Percentiles rank a stretch among this genome's conserved stretches.
These are phyloP conservation scores for Psittacula echo DNA, from an alignment of 2,797 vertebrate genomes.

Conservation along the genomic window DNA sequence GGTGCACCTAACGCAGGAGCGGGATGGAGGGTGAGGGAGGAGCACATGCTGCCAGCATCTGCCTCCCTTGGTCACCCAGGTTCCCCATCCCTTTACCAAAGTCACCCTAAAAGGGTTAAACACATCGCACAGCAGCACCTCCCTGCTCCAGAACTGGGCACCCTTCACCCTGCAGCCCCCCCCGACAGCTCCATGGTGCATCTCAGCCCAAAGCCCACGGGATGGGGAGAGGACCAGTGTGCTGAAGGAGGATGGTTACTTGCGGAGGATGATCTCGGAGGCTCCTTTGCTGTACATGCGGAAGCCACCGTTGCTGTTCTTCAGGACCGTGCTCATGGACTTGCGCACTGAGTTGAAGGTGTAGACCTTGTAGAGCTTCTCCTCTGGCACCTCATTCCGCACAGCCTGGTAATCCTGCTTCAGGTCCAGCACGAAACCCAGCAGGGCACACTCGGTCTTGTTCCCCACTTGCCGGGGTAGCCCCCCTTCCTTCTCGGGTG, in stretches of 20 bases:
- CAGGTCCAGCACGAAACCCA: slow-evolving; percentile 90
- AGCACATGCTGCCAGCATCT: fast-evolving
- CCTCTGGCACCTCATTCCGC: slow-evolving; percentile 91
- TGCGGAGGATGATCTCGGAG: slow-evolving; percentile 94
- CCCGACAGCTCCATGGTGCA: fast-evolving
- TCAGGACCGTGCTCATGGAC: slow-evolving; percentile 96
- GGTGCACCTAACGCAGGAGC: slow-evolving; percentile 86
- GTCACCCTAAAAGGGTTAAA: neutral
- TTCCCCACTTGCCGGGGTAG: slow-evolving; percentile 95
- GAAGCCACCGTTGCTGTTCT: slow-evolving; percentile 83
- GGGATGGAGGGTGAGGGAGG: neutral
- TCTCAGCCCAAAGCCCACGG: fast-evolving
- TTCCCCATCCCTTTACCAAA: neutral
- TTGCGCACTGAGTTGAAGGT: slow-evolving; percentile 98
- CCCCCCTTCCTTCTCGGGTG: slow-evolving; percentile 94
- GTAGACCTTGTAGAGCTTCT: slow-evolving; percentile 96
- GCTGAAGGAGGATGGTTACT: slow-evolving; percentile 77
- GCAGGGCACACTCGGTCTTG: slow-evolving; percentile 94
- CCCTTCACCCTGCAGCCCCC: neutral
- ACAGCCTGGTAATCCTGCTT: slow-evolving; percentile 95
- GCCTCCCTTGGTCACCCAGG: neutral
- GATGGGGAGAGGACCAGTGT: fast-evolving
- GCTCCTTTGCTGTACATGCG: slow-evolving; percentile 99
- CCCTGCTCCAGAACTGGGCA: neutral
- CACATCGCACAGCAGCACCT: neutral